A percentile compares a stretch with the other conserved stretches of the same genome.
phyloP scores from a whole-genome alignment of 1,140 invertebrate species.

The Zaprionus nigranus region DNA sequence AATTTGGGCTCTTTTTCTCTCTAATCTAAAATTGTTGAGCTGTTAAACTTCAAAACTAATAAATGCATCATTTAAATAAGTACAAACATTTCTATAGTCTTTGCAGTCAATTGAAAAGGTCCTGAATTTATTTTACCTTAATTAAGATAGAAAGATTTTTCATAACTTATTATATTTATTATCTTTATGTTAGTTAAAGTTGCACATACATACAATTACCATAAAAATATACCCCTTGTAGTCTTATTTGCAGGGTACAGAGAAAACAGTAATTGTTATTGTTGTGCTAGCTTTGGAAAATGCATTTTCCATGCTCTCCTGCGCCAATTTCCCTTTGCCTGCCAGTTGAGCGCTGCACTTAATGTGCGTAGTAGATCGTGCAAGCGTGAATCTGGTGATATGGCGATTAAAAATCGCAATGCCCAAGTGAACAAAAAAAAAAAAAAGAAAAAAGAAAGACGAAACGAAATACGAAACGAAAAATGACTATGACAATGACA shows the following conservation, averaged over 20 bases:
- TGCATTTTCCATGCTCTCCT: slow-evolving; percentile 45
- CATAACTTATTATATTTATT: no score
- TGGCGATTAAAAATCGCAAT: slow-evolving; percentile 79
- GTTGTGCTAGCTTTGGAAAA: slow-evolving; percentile 63
- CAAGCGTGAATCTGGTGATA: slow-evolving; percentile 80
- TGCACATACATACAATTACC: no score
- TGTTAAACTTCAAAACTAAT: no score
- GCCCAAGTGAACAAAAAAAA: slow-evolving; percentile 45
- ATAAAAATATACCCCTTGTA: not conserved
- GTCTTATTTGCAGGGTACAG: slow-evolving; percentile 1
- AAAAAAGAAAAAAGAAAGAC: slow-evolving; percentile 7
- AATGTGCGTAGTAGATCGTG: slow-evolving; percentile 81
- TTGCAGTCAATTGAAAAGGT: no score
- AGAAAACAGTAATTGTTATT: slow-evolving; percentile 71
- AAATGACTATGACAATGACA: slow-evolving; percentile 32
- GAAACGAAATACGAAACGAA: slow-evolving; percentile 17
- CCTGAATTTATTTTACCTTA: no score
- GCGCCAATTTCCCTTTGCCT: slow-evolving; percentile 13
- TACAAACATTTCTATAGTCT: no score
- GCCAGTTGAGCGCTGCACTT: slow-evolving; percentile 52
- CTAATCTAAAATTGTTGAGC: no score
- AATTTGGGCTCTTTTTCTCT: no score
- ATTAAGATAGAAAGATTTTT: no score
- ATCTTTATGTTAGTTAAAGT: not conserved
- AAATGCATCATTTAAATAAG: no score